Conservation (phyloP, 2,888 invertebrate species). For the Rhogogaster chlorosoma region DNA sequence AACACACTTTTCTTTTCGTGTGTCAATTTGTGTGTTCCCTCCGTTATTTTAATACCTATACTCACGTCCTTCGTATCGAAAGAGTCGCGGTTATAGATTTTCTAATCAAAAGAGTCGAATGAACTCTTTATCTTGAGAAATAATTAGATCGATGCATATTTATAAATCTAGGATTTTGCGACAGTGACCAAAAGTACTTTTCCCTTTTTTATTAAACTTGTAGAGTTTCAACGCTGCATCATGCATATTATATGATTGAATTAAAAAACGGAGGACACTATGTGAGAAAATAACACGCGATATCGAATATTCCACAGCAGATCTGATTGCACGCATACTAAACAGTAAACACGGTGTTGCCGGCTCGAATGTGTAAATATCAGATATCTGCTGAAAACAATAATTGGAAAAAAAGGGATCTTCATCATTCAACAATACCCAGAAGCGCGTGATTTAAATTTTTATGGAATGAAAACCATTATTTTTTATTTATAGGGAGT, state of each 20-base stretch:
- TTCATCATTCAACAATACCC: slow-evolving; percentile 6
- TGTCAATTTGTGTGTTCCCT: background rate
- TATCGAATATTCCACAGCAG: background rate
- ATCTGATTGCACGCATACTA: background rate
- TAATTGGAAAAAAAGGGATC: background rate
- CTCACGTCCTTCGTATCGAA: background rate
- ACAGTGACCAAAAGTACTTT: background rate
- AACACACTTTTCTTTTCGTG: background rate
- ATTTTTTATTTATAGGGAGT: background rate
- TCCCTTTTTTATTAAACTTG: background rate
- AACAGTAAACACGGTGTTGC: background rate
- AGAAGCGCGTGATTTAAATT: background rate
- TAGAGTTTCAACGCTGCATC: background rate
- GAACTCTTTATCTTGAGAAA: background rate
- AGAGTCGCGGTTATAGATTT: background rate
- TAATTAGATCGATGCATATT: background rate
- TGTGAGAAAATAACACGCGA: background rate
- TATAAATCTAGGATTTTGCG: background rate
- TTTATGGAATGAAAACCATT: background rate
- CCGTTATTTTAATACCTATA: background rate
- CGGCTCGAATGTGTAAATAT: slow-evolving; percentile 16
- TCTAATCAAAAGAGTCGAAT: background rate
- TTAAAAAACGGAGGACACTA: background rate
- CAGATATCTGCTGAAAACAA: background rate
- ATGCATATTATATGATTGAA: background rate